Base-by-base conservation (phyloP, 1,140 invertebrate species). In the Saxidomus purpurata region DNA sequence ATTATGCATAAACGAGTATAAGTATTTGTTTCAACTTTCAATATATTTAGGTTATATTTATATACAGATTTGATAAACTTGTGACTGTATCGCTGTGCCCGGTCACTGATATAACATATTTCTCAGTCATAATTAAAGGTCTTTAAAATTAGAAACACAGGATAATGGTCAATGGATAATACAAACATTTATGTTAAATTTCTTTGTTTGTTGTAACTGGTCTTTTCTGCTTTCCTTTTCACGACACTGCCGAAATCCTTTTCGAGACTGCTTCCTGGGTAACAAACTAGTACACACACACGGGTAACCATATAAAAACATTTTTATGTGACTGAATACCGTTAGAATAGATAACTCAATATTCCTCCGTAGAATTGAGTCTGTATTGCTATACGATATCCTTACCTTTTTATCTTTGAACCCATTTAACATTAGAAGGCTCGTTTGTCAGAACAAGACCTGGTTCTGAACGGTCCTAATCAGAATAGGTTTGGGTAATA, bases 21-120 rank as follows among this genome's bases (percentile, higher is more conserved):
- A 74, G 69, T 74, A 74, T 74, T 74, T 74, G 69, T 74, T 74
- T 74, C 69, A 74, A 74, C 69, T 74, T 74, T 74, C 69, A 74
- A 74, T 74, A 74, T 74, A 74, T 74, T 74, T 74, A 74, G 69
- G 69, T 74, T 74, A 74, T 74, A 74, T 74, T 74, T 74, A 74
- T 74, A 74, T 74, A 74, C 69, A 74, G 69, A 74, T 74, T 74
- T 74, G 69, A 74, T 74, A 74, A 74, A 74, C 36, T 74, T 74
- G 69, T 74, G 69, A 74, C 69, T 74, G 69, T 74, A 74, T 74
- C 69, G 69, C 69, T 74, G 69, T 74, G 69, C 69, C 69, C 69
- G 69, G 69, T 74, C 69, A 74, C 59, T 63, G 59, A 63, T 63
- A 63, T 63, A 63, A 63, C 59, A 63, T 63, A 74, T 74, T 74